A percentile compares a stretch with the other conserved stretches of the same genome.
phyloP scores from a whole-genome alignment of 2,797 vertebrate genomes.

The Buphagus erythrorhynchus region DNA sequence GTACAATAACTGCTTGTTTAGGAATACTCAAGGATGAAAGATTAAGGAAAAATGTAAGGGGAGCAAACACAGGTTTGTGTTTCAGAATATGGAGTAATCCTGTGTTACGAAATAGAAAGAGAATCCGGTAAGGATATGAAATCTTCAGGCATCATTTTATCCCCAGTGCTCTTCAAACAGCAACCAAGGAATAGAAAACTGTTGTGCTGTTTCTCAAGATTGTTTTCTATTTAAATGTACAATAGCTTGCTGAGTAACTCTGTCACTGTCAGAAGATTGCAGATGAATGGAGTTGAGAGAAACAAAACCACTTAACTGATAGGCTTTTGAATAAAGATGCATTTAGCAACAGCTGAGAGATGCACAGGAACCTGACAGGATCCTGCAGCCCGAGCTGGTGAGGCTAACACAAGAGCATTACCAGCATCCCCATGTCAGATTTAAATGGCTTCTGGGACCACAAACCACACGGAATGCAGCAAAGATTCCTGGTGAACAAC shows the following conservation, averaged over 20 bases:
- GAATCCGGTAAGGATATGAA: not conserved
- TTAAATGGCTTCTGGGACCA: not conserved
- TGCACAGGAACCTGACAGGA: rapidly evolving
- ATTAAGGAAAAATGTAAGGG: not conserved
- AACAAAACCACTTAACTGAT: not conserved
- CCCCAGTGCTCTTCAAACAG: not conserved
- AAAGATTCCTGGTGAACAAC: not conserved
- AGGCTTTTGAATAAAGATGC: not conserved
- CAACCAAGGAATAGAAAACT: not conserved
- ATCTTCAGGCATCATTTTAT: not conserved
- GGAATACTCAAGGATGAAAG: not conserved
- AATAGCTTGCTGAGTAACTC: not conserved
- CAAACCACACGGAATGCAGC: not conserved
- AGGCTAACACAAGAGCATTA: rapidly evolving
- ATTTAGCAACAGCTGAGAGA: not conserved
- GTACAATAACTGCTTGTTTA: not conserved
- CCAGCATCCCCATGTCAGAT: rapidly evolving
- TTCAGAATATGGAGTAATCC: not conserved
- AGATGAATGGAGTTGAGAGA: not conserved
- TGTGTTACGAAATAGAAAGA: not conserved
- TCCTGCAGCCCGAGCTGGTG: rapidly evolving
- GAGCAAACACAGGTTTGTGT: not conserved
- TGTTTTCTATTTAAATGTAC: not conserved
- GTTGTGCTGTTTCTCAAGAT: not conserved
- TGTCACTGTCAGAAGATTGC: not conserved